Conservation (phyloP, 2,797 vertebrate species). For the Podarcis lilfordi region DNA sequence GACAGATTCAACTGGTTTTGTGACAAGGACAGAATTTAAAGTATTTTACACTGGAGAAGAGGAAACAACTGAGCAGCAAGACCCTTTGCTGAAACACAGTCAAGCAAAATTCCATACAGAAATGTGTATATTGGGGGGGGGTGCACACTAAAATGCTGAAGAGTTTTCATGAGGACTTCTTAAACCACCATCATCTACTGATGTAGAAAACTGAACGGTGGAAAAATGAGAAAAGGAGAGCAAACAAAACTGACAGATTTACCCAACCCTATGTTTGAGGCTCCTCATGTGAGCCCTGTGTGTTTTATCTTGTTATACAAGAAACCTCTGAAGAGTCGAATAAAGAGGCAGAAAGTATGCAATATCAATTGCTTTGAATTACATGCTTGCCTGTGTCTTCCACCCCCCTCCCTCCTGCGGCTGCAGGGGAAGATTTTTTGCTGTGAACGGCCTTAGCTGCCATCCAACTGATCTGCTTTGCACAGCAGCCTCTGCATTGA, state of each 20-base stretch:
- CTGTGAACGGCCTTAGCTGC: background rate
- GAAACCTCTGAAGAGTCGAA: background rate
- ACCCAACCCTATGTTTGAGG: too few species aligned
- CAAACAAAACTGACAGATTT: too few species aligned
- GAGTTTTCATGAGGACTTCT: too few species aligned
- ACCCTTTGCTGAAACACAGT: too few species aligned
- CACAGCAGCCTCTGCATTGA: background rate
- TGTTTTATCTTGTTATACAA: background rate
- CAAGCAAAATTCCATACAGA: too few species aligned
- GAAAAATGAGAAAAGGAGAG: too few species aligned
- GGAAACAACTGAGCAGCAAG: too few species aligned
- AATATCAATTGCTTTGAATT: background rate
- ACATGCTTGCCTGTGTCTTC: background rate
- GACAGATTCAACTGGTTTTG: background rate
- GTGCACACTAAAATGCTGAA: too few species aligned
- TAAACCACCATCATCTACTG: too few species aligned
- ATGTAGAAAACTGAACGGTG: too few species aligned
- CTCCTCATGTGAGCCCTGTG: background rate
- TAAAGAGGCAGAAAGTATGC: background rate
- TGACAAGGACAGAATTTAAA: background rate
- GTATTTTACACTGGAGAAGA: too few species aligned
- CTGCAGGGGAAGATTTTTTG: background rate
- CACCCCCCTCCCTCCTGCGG: background rate
- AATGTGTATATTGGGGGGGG: too few species aligned
- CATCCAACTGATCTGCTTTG: background rate